These are phyloP conservation scores for Phrynocephalus guinanensis DNA, from an alignment of 2,797 vertebrate species.

Conservation along the genomic window DNA sequence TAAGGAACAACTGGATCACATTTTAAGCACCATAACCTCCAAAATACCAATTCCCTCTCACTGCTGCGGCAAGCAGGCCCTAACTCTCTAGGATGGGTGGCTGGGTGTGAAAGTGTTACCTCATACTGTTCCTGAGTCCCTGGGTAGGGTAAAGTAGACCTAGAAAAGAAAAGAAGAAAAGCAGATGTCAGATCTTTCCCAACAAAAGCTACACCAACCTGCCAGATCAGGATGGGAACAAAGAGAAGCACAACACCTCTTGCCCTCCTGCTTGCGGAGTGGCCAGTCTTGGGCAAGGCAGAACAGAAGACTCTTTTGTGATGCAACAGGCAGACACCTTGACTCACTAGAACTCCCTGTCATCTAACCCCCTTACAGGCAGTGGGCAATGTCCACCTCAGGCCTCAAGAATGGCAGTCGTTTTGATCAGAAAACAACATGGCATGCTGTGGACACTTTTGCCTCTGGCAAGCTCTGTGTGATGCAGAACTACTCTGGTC, in stretches of 20 bases:
- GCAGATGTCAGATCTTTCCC: not conserved
- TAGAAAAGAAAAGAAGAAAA: conserved; percentile 67
- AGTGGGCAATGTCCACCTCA: not conserved
- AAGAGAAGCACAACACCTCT: too few relatives aligned
- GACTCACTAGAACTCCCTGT: not conserved
- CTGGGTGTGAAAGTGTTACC: conserved; percentile 77
- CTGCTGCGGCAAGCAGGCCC: not conserved
- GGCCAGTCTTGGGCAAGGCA: not conserved
- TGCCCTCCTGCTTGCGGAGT: too few relatives aligned
- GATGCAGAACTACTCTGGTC: not conserved
- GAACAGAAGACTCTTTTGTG: too few relatives aligned
- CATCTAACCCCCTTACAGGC: too few relatives aligned
- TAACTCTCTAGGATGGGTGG: not conserved
- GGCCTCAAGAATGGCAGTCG: not conserved
- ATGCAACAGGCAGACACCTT: not conserved
- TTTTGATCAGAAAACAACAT: not conserved
- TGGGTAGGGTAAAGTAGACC: conserved; percentile 94
- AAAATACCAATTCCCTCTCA: not conserved
- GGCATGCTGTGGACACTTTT: too few relatives aligned
- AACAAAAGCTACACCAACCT: not conserved
- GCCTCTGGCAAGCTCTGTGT: not conserved
- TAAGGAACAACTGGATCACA: not conserved
- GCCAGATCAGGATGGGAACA: not conserved
- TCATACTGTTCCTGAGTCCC: conserved; percentile 94
- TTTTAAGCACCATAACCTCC: not conserved